Evolutionary conservation across 2,888 invertebrate genomes (phyloP), one percentile per base, ranked within the genome.

Genomic region (Rotaria socialis): DNA sequence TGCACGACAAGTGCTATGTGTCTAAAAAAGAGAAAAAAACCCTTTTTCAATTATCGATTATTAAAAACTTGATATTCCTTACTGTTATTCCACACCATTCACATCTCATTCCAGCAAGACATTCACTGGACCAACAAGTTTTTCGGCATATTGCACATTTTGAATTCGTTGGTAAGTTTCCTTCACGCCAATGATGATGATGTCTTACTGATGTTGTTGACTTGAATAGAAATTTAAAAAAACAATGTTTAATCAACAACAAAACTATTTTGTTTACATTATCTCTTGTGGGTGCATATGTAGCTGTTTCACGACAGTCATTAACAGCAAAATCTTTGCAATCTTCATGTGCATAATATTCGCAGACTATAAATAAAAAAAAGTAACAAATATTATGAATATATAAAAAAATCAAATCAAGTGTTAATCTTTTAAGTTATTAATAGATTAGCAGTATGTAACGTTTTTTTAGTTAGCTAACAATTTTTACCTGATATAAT

Each of bases 241-340:
- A 35, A 35, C 35, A 35, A 35, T 35, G 35, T 35, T 35, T 35
- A 35, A 35, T 35, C 35, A 35, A 35, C 35, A 35, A 2, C 35
- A 35, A 35, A 35, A 35, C 35, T 1, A 35, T 89, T 89, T 88
- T 86, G 91, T 91, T 43, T 80, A 80, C 80, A 80, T 80, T 80
- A 47, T 80, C 80, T 88, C 90, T 91, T 87, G 95, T 95, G 89
- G 95, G 95, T 91, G 95, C 94, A 93, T 96, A 99, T 87, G 97
- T 98, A 90, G 98, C 98, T 92, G 98, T 98, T 93, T 99, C 97
- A 92, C 96, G 96, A 93, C 99, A 99, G 93, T 99, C 97, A 90
- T 97, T 96, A 90, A 98, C 96, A 89, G 97, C 97, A 93, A 99
- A 96, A 93, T 99, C 98, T 93, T 96, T 96, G 93, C 99, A 99